Conservation (phyloP, 2,888 invertebrate species). For the Mythimna vitellina region DNA sequence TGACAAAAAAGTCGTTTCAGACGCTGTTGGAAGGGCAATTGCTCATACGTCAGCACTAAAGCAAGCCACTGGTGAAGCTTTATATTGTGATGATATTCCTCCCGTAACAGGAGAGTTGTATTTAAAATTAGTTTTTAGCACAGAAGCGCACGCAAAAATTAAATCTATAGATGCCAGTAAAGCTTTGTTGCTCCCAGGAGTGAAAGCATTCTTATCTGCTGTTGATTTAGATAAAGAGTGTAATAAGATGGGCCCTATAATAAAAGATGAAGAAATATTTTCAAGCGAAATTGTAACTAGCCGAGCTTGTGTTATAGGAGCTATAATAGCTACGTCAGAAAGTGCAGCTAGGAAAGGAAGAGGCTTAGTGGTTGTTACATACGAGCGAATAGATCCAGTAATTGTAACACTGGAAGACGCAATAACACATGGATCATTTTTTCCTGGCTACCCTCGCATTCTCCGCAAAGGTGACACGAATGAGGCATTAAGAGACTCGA, state of each 20-base stretch:
- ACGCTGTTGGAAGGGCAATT: constrained; percentile 95
- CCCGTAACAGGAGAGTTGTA: constrained; percentile 93
- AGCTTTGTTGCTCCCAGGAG: constrained; percentile 94
- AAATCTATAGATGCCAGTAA: constrained; percentile 93
- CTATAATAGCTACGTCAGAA: constrained; percentile 94
- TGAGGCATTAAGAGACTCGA: constrained; percentile 92
- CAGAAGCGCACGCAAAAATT: constrained; percentile 95
- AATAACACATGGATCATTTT: constrained; percentile 93
- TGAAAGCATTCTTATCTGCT: constrained; percentile 94
- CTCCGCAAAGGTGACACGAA: constrained; percentile 92
- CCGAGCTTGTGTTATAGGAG: constrained; percentile 95
- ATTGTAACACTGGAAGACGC: constrained; percentile 97
- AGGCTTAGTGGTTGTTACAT: constrained; percentile 93
- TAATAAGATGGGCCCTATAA: constrained; percentile 93
- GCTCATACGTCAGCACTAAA: constrained; percentile 95
- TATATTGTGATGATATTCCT: constrained; percentile 97
- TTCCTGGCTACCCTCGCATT: constrained; percentile 88
- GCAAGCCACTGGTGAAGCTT: constrained; percentile 97
- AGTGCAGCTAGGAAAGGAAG: constrained; percentile 95
- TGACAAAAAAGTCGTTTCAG: constrained; percentile 87
- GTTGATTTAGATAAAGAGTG: constrained; percentile 93
- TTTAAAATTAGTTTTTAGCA: constrained; percentile 94
- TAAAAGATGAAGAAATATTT: constrained; percentile 96
- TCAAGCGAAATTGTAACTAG: constrained; percentile 93
- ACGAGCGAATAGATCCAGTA: constrained; percentile 94